A percentile compares a stretch with the other conserved stretches of the same genome.
phyloP scores from a whole-genome alignment of 2,113 vertebrate species.

The Speoplatyrhinus poulsoni region DNA sequence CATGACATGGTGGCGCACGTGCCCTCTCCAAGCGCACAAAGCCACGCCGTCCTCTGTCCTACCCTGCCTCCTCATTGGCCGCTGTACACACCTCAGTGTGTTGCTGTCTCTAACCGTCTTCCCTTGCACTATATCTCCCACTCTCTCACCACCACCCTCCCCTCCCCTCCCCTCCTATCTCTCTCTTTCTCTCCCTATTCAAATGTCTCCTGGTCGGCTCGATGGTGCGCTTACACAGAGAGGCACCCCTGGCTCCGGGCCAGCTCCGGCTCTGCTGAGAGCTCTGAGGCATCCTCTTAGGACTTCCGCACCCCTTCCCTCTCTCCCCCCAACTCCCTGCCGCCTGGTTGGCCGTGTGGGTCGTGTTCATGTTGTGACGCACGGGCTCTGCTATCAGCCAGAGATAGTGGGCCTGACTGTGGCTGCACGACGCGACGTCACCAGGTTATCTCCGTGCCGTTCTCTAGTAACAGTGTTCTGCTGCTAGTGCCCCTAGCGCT shows the following conservation, averaged over 20 bases:
- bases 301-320: slow-evolving; percentile 15
- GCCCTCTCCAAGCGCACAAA: neutral
- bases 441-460: slow-evolving; percentile 55
- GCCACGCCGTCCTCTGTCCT: neutral
- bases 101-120: slow-evolving; percentile 1
- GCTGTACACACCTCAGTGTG: slow-evolving; percentile 7
- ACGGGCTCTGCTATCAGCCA: slow-evolving; percentile 48
- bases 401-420: slow-evolving; percentile 54
- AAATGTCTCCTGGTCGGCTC: slow-evolving; percentile 36
- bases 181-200: slow-evolving; percentile 46
- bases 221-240: slow-evolving; percentile 6
- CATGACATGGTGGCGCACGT: too few species aligned
- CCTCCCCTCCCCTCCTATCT: neutral
- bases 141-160: slow-evolving; percentile 7
- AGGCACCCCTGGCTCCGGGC: slow-evolving; percentile 38
- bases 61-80: neutral
- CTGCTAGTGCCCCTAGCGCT: slow-evolving; percentile 15
- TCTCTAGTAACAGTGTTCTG: slow-evolving; percentile 10
- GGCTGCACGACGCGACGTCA: slow-evolving; percentile 51
- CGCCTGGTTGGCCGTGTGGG: slow-evolving; percentile 24
- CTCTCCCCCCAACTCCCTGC: slow-evolving; percentile 14
- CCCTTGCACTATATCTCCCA: neutral
- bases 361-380: slow-evolving; percentile 46
- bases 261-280: slow-evolving; percentile 33
- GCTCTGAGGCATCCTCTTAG: slow-evolving; percentile 47